A percentile compares a stretch with the other conserved stretches of the same genome.
These are phyloP conservation scores for Pachycephus smyrnensis DNA, from an alignment of 2,888 invertebrate species.

Conservation along the genomic window DNA sequence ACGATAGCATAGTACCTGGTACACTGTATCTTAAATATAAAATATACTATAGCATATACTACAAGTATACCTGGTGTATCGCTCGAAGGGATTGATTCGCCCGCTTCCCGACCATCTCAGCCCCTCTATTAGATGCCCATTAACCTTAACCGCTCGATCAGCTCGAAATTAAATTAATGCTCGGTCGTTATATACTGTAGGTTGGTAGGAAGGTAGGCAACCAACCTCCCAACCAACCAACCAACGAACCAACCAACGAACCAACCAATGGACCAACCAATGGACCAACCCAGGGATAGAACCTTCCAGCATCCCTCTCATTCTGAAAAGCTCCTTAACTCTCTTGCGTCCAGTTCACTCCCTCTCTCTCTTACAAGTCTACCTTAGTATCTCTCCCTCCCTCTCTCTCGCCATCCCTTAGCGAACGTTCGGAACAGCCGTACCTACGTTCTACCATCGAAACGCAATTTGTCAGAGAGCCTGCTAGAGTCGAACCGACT, in stretches of 20 bases:
- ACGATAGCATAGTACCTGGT: too few relatives aligned
- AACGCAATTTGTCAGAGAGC: slow-evolving; percentile 46
- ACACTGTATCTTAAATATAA: too few relatives aligned
- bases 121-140: slow-evolving; percentile 17
- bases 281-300: too few relatives aligned
- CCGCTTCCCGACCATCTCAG: neutral
- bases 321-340: too few relatives aligned
- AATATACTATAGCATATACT: too few relatives aligned
- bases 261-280: too few relatives aligned
- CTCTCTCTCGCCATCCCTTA: slow-evolving; percentile 3
- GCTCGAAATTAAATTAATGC: slow-evolving; percentile 21
- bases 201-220: too few relatives aligned
- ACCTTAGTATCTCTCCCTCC: slow-evolving; percentile 12
- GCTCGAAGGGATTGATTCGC: too few relatives aligned
- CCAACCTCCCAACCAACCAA: too few relatives aligned
- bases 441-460: slow-evolving; percentile 43
- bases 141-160: slow-evolving; percentile 17
- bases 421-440: slow-evolving; percentile 42
- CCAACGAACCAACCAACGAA: too few relatives aligned
- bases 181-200: slow-evolving; percentile 12
- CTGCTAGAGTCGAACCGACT: slow-evolving; percentile 38
- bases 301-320: too few relatives aligned
- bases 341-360: slow-evolving; percentile 9
- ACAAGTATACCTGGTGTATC: too few relatives aligned
- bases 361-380: slow-evolving; percentile 15